phyloP scores from a whole-genome alignment of 1,140 invertebrate genomes.

The Chrysopa pallens region DNA sequence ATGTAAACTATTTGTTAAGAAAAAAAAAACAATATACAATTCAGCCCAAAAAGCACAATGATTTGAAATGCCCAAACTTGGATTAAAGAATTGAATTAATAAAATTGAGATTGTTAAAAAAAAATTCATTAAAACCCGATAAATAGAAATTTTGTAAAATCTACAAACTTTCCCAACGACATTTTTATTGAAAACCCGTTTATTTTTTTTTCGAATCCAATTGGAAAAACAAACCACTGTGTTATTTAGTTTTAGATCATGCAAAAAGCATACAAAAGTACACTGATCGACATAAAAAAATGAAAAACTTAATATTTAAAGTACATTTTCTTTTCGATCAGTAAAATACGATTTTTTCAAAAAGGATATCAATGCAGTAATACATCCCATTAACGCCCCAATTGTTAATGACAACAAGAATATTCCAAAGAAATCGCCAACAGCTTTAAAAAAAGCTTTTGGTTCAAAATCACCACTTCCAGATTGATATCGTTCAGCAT shows the following conservation, averaged over 20 bases:
- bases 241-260: too few species aligned
- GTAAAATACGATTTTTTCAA: slow-evolving; percentile 8
- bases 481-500: slow-evolving; percentile 57
- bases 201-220: too few species aligned
- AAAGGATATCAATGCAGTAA: slow-evolving; percentile 81
- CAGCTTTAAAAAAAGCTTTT: slow-evolving; percentile 69
- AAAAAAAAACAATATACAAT: slow-evolving; percentile 6
- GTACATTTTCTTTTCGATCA: background rate
- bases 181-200: too few species aligned
- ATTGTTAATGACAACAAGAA: slow-evolving; percentile 83
- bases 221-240: too few species aligned
- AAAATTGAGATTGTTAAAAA: too few species aligned
- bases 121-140: too few species aligned
- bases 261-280: background rate
- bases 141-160: too few species aligned
- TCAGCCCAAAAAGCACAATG: too few species aligned
- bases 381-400: slow-evolving; percentile 78
- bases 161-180: too few species aligned
- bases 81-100: too few species aligned
- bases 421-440: slow-evolving; percentile 83
- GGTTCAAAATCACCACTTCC: slow-evolving; percentile 66
- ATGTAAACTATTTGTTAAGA: slow-evolving; percentile 36
- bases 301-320: background rate
- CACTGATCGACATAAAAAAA: slow-evolving; percentile 1
- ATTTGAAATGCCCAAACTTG: too few species aligned